A percentile compares a stretch with the other conserved stretches of the same genome.
phyloP scores from a whole-genome alignment of 2,113 vertebrate species.

The Numida meleagris region DNA sequence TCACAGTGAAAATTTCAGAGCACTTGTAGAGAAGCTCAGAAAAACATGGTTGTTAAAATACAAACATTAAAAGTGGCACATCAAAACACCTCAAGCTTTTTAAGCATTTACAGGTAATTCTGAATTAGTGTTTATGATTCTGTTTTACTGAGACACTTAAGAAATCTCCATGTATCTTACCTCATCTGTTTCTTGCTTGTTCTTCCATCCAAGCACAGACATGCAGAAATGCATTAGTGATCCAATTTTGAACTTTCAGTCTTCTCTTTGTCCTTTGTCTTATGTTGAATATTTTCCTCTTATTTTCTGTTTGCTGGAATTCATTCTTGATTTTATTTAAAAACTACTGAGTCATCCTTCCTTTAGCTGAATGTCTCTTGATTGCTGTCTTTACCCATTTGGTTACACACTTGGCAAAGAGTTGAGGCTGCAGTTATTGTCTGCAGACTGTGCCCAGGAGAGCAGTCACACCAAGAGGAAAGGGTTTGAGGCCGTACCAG shows the following conservation, averaged over 20 bases:
- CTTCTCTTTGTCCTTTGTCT: not conserved
- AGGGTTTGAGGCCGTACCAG: fast-evolving
- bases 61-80: not conserved
- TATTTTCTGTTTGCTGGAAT: not conserved
- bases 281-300: not conserved
- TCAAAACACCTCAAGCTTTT: not conserved
- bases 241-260: not conserved
- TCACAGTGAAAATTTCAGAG: not conserved
- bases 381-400: not conserved
- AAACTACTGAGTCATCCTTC: not conserved
- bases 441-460: not conserved
- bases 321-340: not conserved
- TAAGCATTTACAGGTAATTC: not conserved
- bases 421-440: not conserved
- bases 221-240: not conserved
- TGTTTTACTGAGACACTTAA: not conserved
- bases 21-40: not conserved
- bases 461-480: not conserved
- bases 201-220: not conserved
- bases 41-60: not conserved
- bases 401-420: not conserved
- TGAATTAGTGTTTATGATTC: not conserved
- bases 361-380: not conserved
- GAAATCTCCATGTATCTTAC: not conserved
- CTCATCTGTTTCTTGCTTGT: not conserved